Evolutionary conservation across 2,797 vertebrate species (phyloP), one percentile per base, ranked within the genome.

Genomic region (Falco concolor): DNA sequence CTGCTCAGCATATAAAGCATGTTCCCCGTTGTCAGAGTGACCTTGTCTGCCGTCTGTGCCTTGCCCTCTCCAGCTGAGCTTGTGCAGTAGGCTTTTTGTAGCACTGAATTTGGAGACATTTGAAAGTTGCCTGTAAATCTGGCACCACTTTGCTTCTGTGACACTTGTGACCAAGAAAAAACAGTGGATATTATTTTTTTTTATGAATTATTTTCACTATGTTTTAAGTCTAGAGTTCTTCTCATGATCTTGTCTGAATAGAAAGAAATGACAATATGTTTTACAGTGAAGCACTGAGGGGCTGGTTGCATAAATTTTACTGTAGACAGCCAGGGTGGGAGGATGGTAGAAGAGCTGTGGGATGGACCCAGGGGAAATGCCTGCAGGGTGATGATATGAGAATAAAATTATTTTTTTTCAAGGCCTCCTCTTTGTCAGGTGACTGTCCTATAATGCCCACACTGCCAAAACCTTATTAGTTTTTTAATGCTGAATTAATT

Each of bases 21-120:
- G 87, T 94, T 94, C 96, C 95, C 94, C 1, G 69, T 85, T 96
- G 95, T 93, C 93, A 92, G 89, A 85, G 82, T 95, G 92, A 95
- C 96, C 96, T 97, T 97, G 95, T 86, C 95, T 96, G 95, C 93
- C 57, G 87, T 91, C 96, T 97, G 89, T 94, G 96, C 92, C 94
- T 83, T 96, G 94, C 96, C 95, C 95, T 97, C 89, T 93, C 94
- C 95, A 93, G 95, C 96, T 95, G 91, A 94, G 96, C 82, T 90
- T n/a, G 60, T 88, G 91, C 94, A 86, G 34, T 38, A 82, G 30
- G 28, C 69, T 69, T 74, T 92, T 87, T 34, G 63, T 47, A 86
- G 77, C 53, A 16, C 67, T 61, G 60, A 69, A 56, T 91, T 40
- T 59, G 69, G 87, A 96, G 90, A 45, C 10, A 9, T 80, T 61